Percentiles rank a stretch among this genome's conserved stretches.
phyloP scores from a whole-genome alignment of 2,797 vertebrate species.

The Artibeus lituratus region DNA sequence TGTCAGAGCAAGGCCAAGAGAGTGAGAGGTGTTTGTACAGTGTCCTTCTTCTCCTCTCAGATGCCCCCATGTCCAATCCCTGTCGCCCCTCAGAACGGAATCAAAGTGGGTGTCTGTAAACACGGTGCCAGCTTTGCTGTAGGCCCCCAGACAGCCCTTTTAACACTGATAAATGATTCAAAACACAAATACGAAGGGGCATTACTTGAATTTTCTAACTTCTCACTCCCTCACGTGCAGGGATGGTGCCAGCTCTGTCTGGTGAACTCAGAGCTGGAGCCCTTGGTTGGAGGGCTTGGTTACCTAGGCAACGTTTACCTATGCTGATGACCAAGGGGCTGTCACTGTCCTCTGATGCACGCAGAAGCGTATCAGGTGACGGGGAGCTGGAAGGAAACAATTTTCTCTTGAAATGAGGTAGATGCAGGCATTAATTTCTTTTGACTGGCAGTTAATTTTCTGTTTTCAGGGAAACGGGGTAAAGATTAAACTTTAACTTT shows the following conservation, averaged over 20 bases:
- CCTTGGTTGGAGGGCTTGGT: not conserved
- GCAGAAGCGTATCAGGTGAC: not conserved
- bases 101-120: not conserved
- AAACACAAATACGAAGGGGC: not conserved
- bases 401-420: constrained; percentile 25
- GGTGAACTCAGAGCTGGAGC: not conserved
- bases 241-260: not conserved
- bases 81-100: not conserved
- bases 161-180: not conserved
- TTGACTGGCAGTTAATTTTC: constrained; percentile 45
- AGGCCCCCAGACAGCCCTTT: not conserved
- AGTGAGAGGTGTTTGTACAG: fast-evolving
- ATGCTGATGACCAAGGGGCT: not conserved
- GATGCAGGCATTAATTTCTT: constrained; percentile 48
- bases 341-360: not conserved
- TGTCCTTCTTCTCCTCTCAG: not conserved
- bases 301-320: not conserved
- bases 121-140: not conserved
- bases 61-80: not conserved
- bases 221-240: fast-evolving
- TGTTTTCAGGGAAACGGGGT: constrained; percentile 27
- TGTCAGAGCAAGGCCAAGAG: not conserved
- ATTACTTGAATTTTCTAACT: not conserved
- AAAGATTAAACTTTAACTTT: constrained; percentile 28
- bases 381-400: not conserved